phyloP scores from a whole-genome alignment of 1,140 invertebrate genomes.

The Tetraneura akinire region DNA sequence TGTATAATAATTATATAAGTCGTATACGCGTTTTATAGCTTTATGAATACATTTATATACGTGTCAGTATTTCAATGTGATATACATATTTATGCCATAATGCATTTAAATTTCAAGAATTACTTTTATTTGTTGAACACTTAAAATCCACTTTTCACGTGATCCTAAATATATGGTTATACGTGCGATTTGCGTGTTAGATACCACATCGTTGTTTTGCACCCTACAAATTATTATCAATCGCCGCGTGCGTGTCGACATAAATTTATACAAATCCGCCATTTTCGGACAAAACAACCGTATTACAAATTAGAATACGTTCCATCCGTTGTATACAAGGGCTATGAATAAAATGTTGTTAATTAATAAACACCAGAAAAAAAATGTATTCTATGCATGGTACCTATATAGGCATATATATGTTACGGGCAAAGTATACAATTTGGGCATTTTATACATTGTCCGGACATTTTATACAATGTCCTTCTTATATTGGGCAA shows the following conservation, averaged over 20 bases:
- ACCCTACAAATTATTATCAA: constrained; percentile 40
- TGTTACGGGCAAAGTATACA: too few relatives aligned
- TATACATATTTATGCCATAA: too few relatives aligned
- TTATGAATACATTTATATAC: too few relatives aligned
- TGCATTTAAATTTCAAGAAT: background rate
- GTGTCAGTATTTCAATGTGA: too few relatives aligned
- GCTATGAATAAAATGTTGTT: constrained; percentile 26
- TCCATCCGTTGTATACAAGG: background rate
- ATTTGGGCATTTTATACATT: too few relatives aligned
- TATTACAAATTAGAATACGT: constrained; percentile 15
- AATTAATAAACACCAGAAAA: background rate
- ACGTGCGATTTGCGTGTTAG: constrained; percentile 46
- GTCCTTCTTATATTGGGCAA: too few relatives aligned
- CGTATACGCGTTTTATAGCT: too few relatives aligned
- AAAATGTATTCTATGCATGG: too few relatives aligned
- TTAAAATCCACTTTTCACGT: constrained; percentile 29
- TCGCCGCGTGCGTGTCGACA: constrained; percentile 26
- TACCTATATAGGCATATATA: too few relatives aligned
- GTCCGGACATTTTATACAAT: too few relatives aligned
- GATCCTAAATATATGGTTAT: background rate
- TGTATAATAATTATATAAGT: too few relatives aligned
- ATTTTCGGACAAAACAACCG: constrained; percentile 19
- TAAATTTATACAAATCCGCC: constrained; percentile 17
- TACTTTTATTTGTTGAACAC: constrained; percentile 20
- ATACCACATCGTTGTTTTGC: constrained; percentile 20